These are phyloP conservation scores for Pocillopora grandis DNA, from an alignment of 92 coral and sea anemone genomes.

Conservation along the genomic window DNA sequence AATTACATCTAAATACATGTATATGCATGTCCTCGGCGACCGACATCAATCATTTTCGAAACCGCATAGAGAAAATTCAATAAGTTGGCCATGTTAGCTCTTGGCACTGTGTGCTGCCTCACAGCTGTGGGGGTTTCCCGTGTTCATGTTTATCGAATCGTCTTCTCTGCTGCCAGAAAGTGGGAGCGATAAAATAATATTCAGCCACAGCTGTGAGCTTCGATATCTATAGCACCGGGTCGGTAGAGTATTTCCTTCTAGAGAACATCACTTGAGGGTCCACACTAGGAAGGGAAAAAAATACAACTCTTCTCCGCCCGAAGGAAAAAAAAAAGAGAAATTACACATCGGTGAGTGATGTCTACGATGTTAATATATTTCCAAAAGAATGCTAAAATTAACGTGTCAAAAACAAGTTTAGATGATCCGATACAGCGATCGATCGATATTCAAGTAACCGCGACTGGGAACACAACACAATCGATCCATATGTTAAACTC, in stretches of 20 bases:
- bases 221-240: constrained; percentile 21
- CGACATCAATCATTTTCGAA: constrained; percentile 77
- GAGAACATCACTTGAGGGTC: not conserved
- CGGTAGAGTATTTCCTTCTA: constrained; percentile 8
- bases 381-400: not conserved
- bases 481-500: constrained; percentile 22
- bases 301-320: constrained; percentile 9
- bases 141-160: constrained; percentile 26
- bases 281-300: not conserved
- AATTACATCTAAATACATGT: constrained; percentile 89
- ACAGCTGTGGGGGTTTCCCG: constrained; percentile 59
- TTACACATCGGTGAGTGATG: not conserved
- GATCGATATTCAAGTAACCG: not conserved
- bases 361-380: not conserved
- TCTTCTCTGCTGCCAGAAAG: constrained; percentile 32
- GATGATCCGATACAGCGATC: constrained; percentile 13
- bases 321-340: constrained; percentile 1
- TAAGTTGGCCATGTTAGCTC: constrained; percentile 33
- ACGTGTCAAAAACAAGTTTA: not conserved
- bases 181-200: constrained; percentile 29
- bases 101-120: constrained; percentile 9
- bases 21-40: constrained; percentile 63
- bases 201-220: constrained; percentile 19
- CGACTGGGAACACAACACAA: constrained; percentile 25
- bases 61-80: constrained; percentile 47